A percentile compares a stretch with the other conserved stretches of the same genome.
Evolutionary conservation across 2,113 vertebrate species (phyloP).

Genomic region (Hyaena hyaena): DNA sequence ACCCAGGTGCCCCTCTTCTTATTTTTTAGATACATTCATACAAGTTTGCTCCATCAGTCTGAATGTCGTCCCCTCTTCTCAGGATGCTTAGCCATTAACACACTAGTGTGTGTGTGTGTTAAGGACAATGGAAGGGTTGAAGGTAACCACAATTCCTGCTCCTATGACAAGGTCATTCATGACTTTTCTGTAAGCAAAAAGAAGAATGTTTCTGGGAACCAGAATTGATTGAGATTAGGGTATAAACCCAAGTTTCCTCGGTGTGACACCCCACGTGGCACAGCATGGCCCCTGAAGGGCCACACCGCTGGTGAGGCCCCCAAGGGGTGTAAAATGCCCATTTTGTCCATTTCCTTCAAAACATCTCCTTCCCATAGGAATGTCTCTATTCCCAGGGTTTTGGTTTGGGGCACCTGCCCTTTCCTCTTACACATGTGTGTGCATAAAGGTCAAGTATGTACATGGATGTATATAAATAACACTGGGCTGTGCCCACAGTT

Average conservation of each 20-base stretch:
- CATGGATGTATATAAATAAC: not conserved
- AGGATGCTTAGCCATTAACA: not conserved
- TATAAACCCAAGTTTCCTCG: not conserved
- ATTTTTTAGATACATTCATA: not conserved
- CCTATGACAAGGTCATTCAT: not conserved
- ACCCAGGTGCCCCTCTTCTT: not conserved
- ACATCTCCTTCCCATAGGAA: not conserved
- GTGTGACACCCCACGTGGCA: not conserved
- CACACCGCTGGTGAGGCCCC: not conserved
- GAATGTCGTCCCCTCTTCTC: not conserved
- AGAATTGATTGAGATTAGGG: not conserved
- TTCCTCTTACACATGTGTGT: fast-evolving
- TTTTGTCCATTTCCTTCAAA: not conserved
- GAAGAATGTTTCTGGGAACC: not conserved
- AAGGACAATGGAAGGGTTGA: not conserved
- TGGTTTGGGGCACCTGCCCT: not conserved
- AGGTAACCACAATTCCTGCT: not conserved
- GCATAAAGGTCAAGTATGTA: not conserved
- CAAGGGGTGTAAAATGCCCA: not conserved
- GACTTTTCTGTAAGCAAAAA: not conserved
- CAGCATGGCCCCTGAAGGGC: not conserved
- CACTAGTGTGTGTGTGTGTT: not conserved
- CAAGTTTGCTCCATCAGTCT: not conserved
- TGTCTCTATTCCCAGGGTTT: not conserved
- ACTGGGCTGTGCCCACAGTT: not conserved